Base-by-base conservation (phyloP, 2,797 vertebrate genomes). In the Brachyalestes nurse region DNA sequence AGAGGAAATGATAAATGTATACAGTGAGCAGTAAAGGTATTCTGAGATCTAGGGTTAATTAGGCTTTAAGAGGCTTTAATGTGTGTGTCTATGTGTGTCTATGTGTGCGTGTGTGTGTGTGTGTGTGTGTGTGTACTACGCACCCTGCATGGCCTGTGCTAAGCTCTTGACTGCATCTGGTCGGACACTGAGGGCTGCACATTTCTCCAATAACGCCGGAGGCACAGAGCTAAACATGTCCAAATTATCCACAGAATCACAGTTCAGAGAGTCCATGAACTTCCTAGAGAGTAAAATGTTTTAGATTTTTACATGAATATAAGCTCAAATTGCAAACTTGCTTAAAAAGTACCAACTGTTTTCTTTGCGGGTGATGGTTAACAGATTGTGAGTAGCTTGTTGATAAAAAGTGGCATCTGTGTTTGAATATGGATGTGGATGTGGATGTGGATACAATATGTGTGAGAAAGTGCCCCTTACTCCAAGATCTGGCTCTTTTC, bases 201-300 rank as follows among this genome's bases (percentile, higher is more conserved):
- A 96, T 57, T 96, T 96, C 88, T 96, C 95, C 95, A 96, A 92
- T 82, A 96, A 88, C 71, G 91, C 42, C 0, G 95, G 91, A 0
- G 96, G 95, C 77, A 96, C 93, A 85, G 93, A 94, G 77, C 17
- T 89, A 86, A 95, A 96, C 38, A 88, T 69, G 1, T 96, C 94
- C 62, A 95, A 83, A 78, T 94, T 95, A 87, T 95, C 94, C 78
- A 96, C 93, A 0, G 90, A 93, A 14, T 96, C 95, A 82, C 95
- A 88, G 88, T 94, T 94, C 87, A 96, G 85, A 4, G 96, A 96
- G 83, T 96, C 95, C 93, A 96, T 95, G 89, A 96, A 96, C 85
- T 94, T 95, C 86, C 96, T 96, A 25, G 9, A 13, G 6, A 14
- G 9, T 14, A 21, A 6, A 21, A 42, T 34, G 66, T 40, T 5